A percentile compares a stretch with the other conserved stretches of the same genome.
Conservation (phyloP, 2,888 invertebrate genomes). For the Eupsilia transversa region DNA sequence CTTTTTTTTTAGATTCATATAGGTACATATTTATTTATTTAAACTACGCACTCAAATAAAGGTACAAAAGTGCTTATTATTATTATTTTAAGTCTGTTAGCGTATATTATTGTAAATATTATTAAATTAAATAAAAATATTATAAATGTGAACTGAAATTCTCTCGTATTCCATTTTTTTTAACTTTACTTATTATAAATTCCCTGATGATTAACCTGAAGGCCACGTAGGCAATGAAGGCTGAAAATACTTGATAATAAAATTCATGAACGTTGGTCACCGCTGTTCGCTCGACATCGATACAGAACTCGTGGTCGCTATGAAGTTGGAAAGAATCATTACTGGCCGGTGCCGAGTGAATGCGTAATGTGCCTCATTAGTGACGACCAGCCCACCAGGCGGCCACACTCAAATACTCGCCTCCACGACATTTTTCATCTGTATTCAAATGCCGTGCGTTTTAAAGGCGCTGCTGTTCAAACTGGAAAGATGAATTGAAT, state of each 20-base stretch:
- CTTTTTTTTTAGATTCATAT: no score
- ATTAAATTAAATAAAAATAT: no score
- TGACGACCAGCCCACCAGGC: background rate
- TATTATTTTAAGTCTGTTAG: no score
- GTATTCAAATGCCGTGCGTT: constrained; percentile 36
- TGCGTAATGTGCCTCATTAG: constrained; percentile 44
- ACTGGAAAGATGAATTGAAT: constrained; percentile 17
- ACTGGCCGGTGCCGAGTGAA: constrained; percentile 25
- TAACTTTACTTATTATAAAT: background rate
- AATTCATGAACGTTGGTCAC: background rate
- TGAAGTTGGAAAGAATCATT: constrained; percentile 38
- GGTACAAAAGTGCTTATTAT: no score
- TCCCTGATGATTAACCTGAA: background rate
- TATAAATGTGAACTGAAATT: background rate
- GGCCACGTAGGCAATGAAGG: background rate
- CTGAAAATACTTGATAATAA: background rate
- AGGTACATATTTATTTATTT: no score
- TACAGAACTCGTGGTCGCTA: background rate
- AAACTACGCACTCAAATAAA: no score
- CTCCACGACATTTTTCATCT: constrained; percentile 33
- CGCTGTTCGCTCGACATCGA: constrained; percentile 16
- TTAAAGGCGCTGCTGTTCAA: constrained; percentile 11
- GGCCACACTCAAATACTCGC: constrained; percentile 19
- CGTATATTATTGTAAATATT: no score
- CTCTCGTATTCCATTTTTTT: background rate